Conservation (phyloP, 2,888 invertebrate genomes). For the Azorinus chamasolen region DNA sequence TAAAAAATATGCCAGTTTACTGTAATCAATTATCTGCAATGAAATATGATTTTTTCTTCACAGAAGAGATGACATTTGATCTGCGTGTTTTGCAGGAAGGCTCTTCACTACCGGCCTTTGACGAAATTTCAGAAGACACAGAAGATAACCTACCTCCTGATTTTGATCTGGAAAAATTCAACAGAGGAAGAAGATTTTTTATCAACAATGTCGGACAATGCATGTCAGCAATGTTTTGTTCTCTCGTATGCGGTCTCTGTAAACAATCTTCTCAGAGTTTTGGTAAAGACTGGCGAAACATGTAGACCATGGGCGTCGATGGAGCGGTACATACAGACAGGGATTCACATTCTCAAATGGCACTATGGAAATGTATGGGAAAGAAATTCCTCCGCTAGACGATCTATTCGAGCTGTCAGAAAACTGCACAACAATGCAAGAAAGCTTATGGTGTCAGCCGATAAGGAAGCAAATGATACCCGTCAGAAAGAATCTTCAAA, state of each 20-base stretch:
- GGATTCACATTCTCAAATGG: slow-evolving; percentile 93
- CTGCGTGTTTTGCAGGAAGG: neutral
- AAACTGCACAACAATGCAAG: slow-evolving; percentile 88
- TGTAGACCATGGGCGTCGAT: slow-evolving; percentile 90
- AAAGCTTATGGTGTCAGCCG: slow-evolving; percentile 77
- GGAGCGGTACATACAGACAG: slow-evolving; percentile 92
- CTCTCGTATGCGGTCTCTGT: slow-evolving; percentile 92
- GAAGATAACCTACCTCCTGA: slow-evolving; percentile 83
- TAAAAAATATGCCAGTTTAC: too few species aligned
- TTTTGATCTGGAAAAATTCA: slow-evolving; percentile 87
- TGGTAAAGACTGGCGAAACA: slow-evolving; percentile 91
- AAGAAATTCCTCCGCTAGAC: slow-evolving; percentile 87
- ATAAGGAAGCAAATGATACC: too few species aligned
- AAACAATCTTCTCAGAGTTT: slow-evolving; percentile 91
- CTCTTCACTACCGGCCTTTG: neutral
- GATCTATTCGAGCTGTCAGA: slow-evolving; percentile 87
- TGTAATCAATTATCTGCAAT: too few species aligned
- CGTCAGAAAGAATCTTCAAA: too few species aligned
- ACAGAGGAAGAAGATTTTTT: slow-evolving; percentile 91
- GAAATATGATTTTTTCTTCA: too few species aligned
- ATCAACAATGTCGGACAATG: slow-evolving; percentile 91
- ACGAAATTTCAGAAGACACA: slow-evolving; percentile 33
- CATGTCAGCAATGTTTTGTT: slow-evolving; percentile 91
- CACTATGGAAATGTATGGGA: slow-evolving; percentile 90
- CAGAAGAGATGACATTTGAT: neutral